Evolutionary conservation across 2,797 vertebrate genomes (phyloP).

Genomic region (Coregonus sp.): DNA sequence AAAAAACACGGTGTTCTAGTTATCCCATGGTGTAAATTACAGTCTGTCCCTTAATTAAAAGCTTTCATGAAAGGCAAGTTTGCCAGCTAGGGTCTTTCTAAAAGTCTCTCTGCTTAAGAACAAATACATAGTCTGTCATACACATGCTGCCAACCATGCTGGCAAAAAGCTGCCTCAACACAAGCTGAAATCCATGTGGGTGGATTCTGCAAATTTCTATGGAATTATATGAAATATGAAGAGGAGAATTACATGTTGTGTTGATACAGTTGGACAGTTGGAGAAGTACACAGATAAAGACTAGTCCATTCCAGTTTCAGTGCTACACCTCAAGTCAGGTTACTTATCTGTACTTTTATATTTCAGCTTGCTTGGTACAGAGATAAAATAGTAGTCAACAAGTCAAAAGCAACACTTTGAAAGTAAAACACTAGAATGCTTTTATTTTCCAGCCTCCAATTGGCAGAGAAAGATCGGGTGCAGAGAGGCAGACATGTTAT

Average conservation of each 20-base stretch:
- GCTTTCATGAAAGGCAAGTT: not conserved
- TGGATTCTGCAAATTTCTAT: not conserved
- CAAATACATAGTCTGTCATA: not conserved
- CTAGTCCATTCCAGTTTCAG: not conserved
- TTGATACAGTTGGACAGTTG: not conserved
- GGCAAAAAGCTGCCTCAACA: not conserved
- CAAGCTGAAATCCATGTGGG: not conserved
- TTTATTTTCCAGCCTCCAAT: not conserved
- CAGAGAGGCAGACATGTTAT: not conserved
- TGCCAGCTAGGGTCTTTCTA: not conserved
- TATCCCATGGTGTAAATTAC: not conserved
- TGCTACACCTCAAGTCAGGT: not conserved
- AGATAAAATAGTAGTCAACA: too few species aligned
- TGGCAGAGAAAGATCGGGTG: not conserved
- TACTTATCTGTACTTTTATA: not conserved
- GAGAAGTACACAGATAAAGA: not conserved
- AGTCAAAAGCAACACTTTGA: too few species aligned
- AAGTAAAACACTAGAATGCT: not conserved
- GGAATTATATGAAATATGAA: slow-evolving; percentile 2
- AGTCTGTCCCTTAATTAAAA: not conserved
- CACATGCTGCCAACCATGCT: not conserved
- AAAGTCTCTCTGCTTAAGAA: not conserved
- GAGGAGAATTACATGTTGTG: not conserved
- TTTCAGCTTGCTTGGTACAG: not conserved
- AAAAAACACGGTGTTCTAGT: not conserved